Base-by-base conservation (phyloP, 2,888 invertebrate genomes). In the Melinopterus prodromus region DNA sequence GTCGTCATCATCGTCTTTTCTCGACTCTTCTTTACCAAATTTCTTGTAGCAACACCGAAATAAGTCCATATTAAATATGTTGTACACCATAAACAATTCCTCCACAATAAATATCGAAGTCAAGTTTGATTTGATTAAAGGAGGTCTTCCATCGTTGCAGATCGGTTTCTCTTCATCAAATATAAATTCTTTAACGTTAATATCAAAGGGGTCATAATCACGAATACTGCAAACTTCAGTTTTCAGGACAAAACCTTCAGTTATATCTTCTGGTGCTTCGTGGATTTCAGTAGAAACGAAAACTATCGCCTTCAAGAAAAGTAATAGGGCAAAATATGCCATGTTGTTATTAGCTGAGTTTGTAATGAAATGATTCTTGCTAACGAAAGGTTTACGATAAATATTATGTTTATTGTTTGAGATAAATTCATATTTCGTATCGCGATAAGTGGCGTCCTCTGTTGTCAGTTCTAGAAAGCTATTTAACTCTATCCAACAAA, bases 201-300 rank as follows among this genome's bases (percentile, higher is more conserved):
- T 87, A 85, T 94, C 93, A 83, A 92, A 92, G 0, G 94, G 92
- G 82, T 92, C 90, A 84, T 94, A 88, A 1, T 91, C 91, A 0
- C 94, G 93, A 83, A 95, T 94, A 9, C 92, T 92, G 86, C 95
- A 95, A 26, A 94, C 94, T 80, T 90, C 89, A 7, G 93, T 94
- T 85, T 91, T 91, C 78, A 94, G 83, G 9, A 87, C 77, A 77
- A 86, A 84, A 6, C 83, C 83, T 71, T 81, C 81, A 79, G 80
- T 69, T 53, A 53, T 53, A 53, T 53, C 53, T 53, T 53, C 53
- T 7, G 53, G 53, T 1, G 2, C 53, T 2, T 53, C 53, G 12
- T 1, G 53, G 5, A 53, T 53, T 53, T 53, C 53, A 9, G 53
- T 53, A 53, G 53, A 53, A 53, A 53, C 53, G 53, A 53, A 53